These are phyloP conservation scores for Zaprionus ghesquierei DNA, from an alignment of 1,140 invertebrate species.

Conservation along the genomic window DNA sequence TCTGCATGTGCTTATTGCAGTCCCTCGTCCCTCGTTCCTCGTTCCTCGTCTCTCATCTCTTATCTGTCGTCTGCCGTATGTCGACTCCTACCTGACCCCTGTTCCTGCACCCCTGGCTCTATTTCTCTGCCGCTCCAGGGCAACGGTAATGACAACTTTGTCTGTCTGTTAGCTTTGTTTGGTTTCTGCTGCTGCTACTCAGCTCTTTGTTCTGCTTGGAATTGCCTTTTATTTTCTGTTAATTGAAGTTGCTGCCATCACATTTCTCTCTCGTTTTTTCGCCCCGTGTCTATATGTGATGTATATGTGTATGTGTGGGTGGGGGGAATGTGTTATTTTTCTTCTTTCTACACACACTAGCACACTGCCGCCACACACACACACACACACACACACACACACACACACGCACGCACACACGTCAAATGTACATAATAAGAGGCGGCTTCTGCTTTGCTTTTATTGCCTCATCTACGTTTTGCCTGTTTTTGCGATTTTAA, in stretches of 20 bases:
- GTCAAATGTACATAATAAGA: constrained; percentile 12
- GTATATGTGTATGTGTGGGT: neutral
- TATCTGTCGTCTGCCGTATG: neutral
- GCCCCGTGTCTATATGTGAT: neutral
- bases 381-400: too few species aligned
- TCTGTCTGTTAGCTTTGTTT: constrained; percentile 54
- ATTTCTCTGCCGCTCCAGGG: neutral
- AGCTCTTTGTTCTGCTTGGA: constrained; percentile 70
- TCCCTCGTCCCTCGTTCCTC: neutral
- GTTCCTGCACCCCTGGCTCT: neutral
- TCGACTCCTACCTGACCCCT: neutral
- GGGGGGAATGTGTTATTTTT: neutral
- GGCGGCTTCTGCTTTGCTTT: constrained; percentile 45
- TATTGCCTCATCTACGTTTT: constrained; percentile 67
- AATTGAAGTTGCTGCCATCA: constrained; percentile 79
- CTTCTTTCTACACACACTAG: constrained; percentile 11
- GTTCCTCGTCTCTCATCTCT: neutral
- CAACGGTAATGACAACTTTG: constrained; percentile 46
- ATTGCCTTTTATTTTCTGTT: constrained; percentile 80
- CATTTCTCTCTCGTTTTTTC: constrained; percentile 54
- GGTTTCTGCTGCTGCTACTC: constrained; percentile 52
- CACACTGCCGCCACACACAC: constrained; percentile 12
- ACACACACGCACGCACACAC: too few species aligned
- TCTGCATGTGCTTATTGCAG: constrained; percentile 31
- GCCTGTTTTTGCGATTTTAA: constrained; percentile 79